Evolutionary conservation across 2,113 vertebrate genomes (phyloP), one percentile per base, ranked within the genome.

Genomic region (Labeo rohita): DNA sequence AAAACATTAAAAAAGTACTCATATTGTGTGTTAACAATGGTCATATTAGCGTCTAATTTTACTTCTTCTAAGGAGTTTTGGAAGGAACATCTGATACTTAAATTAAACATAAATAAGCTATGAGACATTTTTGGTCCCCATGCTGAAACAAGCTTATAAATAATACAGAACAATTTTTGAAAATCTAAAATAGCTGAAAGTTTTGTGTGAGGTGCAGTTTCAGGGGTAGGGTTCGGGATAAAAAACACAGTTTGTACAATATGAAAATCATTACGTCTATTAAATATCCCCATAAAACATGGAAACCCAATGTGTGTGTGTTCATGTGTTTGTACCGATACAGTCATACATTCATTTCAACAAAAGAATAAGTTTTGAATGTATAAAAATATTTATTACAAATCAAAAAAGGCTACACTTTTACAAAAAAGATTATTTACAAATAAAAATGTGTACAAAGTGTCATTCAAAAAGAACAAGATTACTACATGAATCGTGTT

Each of bases 371-470:
- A 36, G 28, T 18, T 61, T 43, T 80, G 6, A 80, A 61, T 63
- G 77, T 63, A 80, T 39, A 80, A 0, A 61, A 80, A 80, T 47
- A 80, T 63, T 80, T 65, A 65, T 80, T 66, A 65, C 12, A 65
- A 65, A 65, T 56, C 45, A n/a, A 43, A 34, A 65, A 63, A 47
- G 36, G 70, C 56, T 15, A 47, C 21, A 65, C 21, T 18, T 63
- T 21, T 15, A 80, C 23, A 47, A 61, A 79, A 70, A 15, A 16
- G 21, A 28, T 66, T 50, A 81, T 82, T 34, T 82, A 82, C 63
- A 82, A 28, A 36, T 34, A 52, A n/a, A 68, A 68, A 36, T 50
- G 45, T 23, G 5, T 12, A 70, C 28, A 54, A 54, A 54, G 36
- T 18, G 49, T 77, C 23, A 13, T 66, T 47, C 10, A 68, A 21